Evolutionary conservation across 2,888 invertebrate species (phyloP).

Genomic region (Carcina quercana): DNA sequence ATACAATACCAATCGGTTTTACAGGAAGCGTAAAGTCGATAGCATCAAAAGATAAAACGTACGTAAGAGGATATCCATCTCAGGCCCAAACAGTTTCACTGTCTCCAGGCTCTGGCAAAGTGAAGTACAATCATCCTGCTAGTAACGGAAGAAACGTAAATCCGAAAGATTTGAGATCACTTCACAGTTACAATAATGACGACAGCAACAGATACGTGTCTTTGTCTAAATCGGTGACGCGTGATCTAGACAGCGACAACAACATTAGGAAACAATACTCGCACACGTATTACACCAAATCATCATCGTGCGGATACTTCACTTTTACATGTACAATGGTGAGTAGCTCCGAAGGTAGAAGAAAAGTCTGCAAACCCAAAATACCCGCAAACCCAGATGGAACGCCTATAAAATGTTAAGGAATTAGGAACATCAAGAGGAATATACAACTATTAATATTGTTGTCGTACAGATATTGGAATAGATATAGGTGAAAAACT

Average conservation of each 20-base stretch:
- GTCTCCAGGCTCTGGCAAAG: constrained; percentile 64
- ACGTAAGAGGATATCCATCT: constrained; percentile 74
- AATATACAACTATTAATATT: background rate
- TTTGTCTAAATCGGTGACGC: constrained; percentile 86
- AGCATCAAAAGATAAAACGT: constrained; percentile 75
- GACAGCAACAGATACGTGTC: constrained; percentile 82
- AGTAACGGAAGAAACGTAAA: constrained; percentile 39
- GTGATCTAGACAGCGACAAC: constrained; percentile 77
- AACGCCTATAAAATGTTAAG: constrained; percentile 76
- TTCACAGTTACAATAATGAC: constrained; percentile 46
- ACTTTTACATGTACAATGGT: constrained; percentile 90
- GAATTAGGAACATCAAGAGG: too few species aligned
- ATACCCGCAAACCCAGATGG: constrained; percentile 85
- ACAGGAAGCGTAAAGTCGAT: constrained; percentile 80
- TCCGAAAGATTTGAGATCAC: constrained; percentile 50
- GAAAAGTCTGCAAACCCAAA: constrained; percentile 88
- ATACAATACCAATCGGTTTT: constrained; percentile 80
- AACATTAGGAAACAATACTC: constrained; percentile 82
- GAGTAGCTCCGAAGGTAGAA: constrained; percentile 83
- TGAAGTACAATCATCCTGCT: constrained; percentile 46
- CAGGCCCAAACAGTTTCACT: constrained; percentile 79
- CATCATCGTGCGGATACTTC: constrained; percentile 90
- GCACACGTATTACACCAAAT: constrained; percentile 88
- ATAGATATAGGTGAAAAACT: background rate
- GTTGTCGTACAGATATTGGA: background rate